Evolutionary conservation across 2,888 invertebrate species (phyloP).

Genomic region (Drosophila limbata): DNA sequence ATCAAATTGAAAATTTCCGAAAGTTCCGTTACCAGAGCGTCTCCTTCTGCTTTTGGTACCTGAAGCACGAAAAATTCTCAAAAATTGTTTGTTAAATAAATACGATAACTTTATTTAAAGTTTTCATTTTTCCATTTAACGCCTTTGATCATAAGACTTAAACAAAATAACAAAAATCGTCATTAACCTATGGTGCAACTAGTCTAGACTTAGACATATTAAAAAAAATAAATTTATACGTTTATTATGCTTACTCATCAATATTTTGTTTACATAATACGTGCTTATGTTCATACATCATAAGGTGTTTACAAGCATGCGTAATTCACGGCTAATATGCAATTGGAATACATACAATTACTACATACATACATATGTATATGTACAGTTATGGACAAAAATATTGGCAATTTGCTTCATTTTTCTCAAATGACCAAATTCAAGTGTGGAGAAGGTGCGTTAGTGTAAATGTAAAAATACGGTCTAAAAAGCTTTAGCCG

Average conservation of each 20-base stretch:
- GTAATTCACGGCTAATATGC: background rate
- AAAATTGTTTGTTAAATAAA: slow-evolving; percentile 56
- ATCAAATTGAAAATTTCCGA: no score
- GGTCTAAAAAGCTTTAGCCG: no score
- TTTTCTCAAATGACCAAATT: background rate
- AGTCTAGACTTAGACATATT: slow-evolving; percentile 44
- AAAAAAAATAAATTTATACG: slow-evolving; percentile 31
- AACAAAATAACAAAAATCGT: slow-evolving; percentile 56
- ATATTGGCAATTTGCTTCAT: background rate
- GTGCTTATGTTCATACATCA: slow-evolving; percentile 1
- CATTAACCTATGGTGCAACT: slow-evolving; percentile 33
- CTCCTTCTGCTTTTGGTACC: background rate
- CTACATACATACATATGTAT: slow-evolving; percentile 6
- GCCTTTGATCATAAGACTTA: slow-evolving; percentile 29
- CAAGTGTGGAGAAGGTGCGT: no score
- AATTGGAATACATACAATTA: slow-evolving; percentile 2
- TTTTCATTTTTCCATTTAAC: slow-evolving; percentile 45
- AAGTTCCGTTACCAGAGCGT: background rate
- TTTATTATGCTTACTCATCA: slow-evolving; percentile 15
- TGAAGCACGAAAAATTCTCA: background rate
- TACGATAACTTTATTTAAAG: slow-evolving; percentile 75
- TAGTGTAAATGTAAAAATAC: no score
- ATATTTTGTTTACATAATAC: background rate
- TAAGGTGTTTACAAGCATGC: slow-evolving; percentile 4
- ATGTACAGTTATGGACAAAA: background rate